Evolutionary conservation across 2,888 invertebrate species (phyloP).

Genomic region (Ormyrus labotus): DNA sequence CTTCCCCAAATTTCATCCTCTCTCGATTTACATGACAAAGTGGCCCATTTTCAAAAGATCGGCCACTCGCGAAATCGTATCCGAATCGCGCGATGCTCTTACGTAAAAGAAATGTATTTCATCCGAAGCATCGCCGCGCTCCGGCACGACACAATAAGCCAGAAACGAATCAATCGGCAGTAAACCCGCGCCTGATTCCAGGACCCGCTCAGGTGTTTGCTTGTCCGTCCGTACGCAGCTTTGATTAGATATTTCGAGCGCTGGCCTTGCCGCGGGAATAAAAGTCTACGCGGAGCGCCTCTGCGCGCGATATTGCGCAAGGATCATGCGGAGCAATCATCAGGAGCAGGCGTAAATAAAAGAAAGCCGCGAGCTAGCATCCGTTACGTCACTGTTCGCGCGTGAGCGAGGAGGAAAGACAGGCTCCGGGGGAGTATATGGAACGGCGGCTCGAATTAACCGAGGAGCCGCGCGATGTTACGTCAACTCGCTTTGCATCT

Average conservation of each 20-base stretch:
- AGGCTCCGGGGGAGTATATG: slow-evolving; percentile 11
- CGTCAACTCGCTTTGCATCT: no score
- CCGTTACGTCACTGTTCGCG: slow-evolving; percentile 11
- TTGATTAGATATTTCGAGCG: no score
- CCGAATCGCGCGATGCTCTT: not conserved
- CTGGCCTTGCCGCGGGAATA: not conserved
- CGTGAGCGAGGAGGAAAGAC: not conserved
- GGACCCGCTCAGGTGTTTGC: no score
- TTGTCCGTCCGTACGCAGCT: no score
- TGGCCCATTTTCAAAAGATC: not conserved
- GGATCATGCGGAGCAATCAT: slow-evolving; percentile 9
- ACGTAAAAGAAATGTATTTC: not conserved
- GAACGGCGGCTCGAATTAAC: slow-evolving; percentile 34
- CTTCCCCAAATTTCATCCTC: not conserved
- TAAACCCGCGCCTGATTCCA: no score
- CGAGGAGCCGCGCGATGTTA: not conserved
- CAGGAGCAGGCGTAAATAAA: slow-evolving; percentile 40
- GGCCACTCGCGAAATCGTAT: not conserved
- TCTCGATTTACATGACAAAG: slow-evolving; percentile 30
- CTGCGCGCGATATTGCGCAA: slow-evolving; percentile 15
- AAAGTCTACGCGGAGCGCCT: not conserved
- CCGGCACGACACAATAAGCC: no score
- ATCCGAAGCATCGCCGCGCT: not conserved
- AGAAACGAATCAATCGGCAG: no score
- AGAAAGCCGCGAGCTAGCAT: slow-evolving; percentile 26